Evolutionary conservation across 2,113 vertebrate genomes (phyloP).

Genomic region (Pygoscelis adeliae): DNA sequence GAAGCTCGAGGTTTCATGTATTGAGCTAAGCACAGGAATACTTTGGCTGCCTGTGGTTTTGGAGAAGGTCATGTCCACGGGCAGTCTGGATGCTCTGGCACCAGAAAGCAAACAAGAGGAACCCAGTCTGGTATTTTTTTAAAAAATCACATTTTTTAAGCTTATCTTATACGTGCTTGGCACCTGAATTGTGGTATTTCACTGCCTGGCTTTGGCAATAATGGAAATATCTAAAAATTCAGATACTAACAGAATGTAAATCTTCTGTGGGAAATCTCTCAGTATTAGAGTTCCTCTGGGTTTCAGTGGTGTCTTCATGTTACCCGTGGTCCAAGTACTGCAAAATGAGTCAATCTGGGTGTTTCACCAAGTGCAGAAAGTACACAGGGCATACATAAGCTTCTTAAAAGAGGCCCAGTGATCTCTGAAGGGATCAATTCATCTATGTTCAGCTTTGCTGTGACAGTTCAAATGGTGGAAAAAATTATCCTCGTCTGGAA

Average conservation of each 20-base stretch:
- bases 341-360: neutral
- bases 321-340: accelerated
- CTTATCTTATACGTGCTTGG: neutral
- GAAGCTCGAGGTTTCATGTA: accelerated
- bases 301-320: neutral
- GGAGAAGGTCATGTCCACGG: neutral
- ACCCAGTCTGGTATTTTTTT: neutral
- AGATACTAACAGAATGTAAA: neutral
- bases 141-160: neutral
- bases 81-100: neutral
- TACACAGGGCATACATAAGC: neutral
- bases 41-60: neutral
- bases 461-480: neutral
- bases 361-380: neutral
- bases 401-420: neutral
- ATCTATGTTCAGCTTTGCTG: neutral
- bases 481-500: neutral
- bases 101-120: neutral
- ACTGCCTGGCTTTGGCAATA: neutral
- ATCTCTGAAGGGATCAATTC: neutral
- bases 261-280: neutral
- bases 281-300: neutral
- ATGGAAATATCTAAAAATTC: neutral
- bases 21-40: neutral
- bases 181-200: neutral